phyloP scores from a whole-genome alignment of 64 coral and sea anemone genomes.

The Dendrophyllia cribrosa region DNA sequence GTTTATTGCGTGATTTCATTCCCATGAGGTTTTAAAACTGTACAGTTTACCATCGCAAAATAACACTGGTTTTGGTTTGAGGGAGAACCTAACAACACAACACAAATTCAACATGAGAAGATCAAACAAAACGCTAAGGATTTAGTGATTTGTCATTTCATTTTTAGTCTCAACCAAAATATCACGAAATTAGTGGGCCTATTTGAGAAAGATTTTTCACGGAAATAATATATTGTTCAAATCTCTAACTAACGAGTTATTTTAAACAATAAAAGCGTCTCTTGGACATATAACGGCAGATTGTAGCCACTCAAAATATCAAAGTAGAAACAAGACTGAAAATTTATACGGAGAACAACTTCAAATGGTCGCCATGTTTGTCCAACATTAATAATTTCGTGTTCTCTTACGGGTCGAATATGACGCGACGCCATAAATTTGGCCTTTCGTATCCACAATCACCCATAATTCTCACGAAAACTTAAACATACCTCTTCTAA shows the following conservation, averaged over 20 bases:
- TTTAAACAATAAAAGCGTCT: not conserved
- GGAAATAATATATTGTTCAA: constrained; percentile 7
- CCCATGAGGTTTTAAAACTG: not conserved
- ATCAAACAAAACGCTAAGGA: not conserved
- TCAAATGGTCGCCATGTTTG: constrained; percentile 50
- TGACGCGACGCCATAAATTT: constrained; percentile 53
- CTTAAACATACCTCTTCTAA: not conserved
- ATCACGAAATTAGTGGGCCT: not conserved
- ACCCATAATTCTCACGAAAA: constrained; percentile 1
- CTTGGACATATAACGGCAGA: not conserved
- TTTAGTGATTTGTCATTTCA: constrained; percentile 2
- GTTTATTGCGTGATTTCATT: not conserved
- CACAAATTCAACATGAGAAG: not conserved
- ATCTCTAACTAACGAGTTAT: not conserved
- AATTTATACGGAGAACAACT: not conserved
- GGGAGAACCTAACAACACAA: not conserved
- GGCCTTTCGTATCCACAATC: not conserved
- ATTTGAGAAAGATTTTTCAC: not conserved
- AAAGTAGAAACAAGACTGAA: not conserved
- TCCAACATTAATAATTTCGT: constrained; percentile 60
- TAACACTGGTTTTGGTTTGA: not conserved
- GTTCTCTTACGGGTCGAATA: constrained; percentile 50
- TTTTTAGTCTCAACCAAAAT: not conserved
- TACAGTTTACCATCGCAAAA: not conserved
- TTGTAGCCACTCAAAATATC: not conserved